Conservation (phyloP, 2,113 vertebrate species). For the Malurus alboscapulatus region DNA sequence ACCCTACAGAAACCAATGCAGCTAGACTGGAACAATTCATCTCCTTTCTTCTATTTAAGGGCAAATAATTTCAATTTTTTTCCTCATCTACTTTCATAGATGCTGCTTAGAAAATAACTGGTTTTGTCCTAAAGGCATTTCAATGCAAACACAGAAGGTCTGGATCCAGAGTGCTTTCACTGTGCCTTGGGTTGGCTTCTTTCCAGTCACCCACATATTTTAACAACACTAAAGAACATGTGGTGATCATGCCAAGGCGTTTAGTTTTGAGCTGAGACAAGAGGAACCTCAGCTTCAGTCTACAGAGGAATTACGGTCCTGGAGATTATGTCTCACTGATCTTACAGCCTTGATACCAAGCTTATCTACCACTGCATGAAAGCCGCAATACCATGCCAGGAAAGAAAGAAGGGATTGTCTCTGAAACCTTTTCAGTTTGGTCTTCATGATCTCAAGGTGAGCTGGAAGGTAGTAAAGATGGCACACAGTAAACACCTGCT, state of each 20-base stretch:
- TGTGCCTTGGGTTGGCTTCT: background rate
- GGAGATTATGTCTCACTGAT: background rate
- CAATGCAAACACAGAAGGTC: background rate
- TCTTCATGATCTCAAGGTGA: background rate
- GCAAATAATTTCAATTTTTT: background rate
- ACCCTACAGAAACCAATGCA: background rate
- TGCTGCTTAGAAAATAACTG: background rate
- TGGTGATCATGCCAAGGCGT: fast-evolving
- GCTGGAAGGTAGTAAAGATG: background rate
- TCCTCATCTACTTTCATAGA: background rate
- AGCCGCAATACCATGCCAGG: background rate
- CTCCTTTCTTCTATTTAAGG: background rate
- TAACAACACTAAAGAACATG: background rate
- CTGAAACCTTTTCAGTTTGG: background rate
- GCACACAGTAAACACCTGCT: background rate
- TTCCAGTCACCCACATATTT: background rate
- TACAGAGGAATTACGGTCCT: background rate
- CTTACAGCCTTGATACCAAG: background rate
- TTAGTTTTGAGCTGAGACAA: background rate
- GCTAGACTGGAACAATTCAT: background rate
- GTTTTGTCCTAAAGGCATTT: background rate
- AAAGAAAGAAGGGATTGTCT: background rate
- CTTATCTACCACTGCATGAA: background rate
- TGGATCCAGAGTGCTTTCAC: background rate
- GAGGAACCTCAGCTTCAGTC: background rate